These are phyloP conservation scores for Lysandra bellargus DNA, from an alignment of 2,888 invertebrate species.

Conservation along the genomic window DNA sequence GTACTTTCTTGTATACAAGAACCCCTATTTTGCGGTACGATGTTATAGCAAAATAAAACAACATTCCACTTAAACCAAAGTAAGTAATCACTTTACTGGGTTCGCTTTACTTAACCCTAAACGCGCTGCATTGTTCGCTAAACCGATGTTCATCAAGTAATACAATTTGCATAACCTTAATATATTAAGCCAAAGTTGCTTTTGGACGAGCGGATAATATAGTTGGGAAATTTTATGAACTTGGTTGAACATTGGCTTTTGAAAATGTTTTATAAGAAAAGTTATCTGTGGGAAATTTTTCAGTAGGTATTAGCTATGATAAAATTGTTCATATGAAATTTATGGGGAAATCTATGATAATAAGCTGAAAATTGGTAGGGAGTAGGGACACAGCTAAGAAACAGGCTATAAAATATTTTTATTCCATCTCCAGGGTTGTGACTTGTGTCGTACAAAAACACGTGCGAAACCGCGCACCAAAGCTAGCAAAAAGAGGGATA, in stretches of 20 bases:
- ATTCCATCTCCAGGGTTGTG: no score
- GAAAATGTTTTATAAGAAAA: neutral
- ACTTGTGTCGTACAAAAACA: no score
- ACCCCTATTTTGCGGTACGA: neutral
- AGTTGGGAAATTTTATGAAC: slow-evolving; percentile 5
- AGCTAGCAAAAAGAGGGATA: no score
- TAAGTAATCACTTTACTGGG: slow-evolving; percentile 14
- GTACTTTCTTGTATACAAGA: neutral
- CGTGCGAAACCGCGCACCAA: no score
- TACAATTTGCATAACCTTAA: slow-evolving; percentile 17
- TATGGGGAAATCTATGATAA: no score
- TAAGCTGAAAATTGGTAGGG: no score
- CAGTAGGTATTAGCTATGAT: no score
- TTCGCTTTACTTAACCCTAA: slow-evolving; percentile 9
- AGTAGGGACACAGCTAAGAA: no score
- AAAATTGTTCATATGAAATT: no score
- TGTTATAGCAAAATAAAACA: neutral
- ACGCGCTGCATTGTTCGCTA: slow-evolving; percentile 2
- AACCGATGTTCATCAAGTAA: slow-evolving; percentile 12
- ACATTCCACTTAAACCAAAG: neutral
- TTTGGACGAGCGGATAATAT: slow-evolving; percentile 3
- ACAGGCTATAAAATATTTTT: no score
- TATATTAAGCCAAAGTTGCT: slow-evolving; percentile 19
- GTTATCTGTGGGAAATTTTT: neutral
- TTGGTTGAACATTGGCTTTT: neutral